Evolutionary conservation across 2,797 vertebrate genomes (phyloP).

Genomic region (Ciconia nigra): DNA sequence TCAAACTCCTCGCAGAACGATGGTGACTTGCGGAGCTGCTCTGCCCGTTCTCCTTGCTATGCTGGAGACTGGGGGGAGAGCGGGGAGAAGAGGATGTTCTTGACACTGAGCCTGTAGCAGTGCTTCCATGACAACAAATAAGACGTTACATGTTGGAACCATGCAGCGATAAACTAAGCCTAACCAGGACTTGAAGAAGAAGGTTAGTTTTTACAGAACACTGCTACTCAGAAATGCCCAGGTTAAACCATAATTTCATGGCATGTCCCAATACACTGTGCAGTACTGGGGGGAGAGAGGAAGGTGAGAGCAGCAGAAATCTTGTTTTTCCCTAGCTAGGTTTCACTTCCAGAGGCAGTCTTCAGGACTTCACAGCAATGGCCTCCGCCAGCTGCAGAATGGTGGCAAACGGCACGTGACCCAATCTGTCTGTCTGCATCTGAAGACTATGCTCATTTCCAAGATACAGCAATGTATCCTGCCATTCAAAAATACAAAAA

Average conservation of each 20-base stretch:
- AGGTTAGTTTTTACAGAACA: not conserved
- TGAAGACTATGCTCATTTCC: not conserved
- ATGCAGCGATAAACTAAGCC: slow-evolving; percentile 27
- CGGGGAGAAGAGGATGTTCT: not conserved
- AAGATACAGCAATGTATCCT: not conserved
- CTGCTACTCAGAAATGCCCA: not conserved
- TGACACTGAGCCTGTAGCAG: slow-evolving; percentile 43
- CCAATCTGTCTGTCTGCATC: not conserved
- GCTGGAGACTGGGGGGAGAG: not conserved
- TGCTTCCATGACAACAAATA: slow-evolving; percentile 75
- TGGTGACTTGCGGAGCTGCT: not conserved
- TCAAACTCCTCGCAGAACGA: not conserved
- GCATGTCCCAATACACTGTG: not conserved
- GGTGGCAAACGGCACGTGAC: not conserved
- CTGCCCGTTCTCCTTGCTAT: not conserved
- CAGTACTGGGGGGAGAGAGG: accelerated
- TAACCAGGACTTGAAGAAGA: slow-evolving; percentile 31
- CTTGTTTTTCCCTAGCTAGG: not conserved
- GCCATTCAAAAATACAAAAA: not conserved
- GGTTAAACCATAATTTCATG: not conserved
- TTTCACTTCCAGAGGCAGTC: not conserved
- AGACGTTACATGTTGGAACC: not conserved
- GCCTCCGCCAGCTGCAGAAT: not conserved
- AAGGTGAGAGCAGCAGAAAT: not conserved
- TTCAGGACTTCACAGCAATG: not conserved